These are phyloP conservation scores for Lampropteryx suffumata DNA, from an alignment of 2,888 invertebrate genomes.

Conservation along the genomic window DNA sequence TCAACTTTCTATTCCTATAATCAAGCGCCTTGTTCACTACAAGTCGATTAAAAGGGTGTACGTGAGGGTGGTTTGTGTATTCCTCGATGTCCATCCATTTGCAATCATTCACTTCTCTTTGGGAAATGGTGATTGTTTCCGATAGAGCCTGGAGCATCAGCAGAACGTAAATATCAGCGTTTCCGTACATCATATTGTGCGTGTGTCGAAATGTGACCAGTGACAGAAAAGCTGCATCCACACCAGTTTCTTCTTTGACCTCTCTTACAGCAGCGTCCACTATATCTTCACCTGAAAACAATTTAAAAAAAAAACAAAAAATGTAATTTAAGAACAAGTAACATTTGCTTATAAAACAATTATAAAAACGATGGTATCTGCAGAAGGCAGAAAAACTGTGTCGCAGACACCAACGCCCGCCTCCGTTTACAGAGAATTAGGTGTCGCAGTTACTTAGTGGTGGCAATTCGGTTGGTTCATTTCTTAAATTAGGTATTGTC, in stretches of 20 bases:
- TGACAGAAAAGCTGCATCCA: conserved; percentile 88
- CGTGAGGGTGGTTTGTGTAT: conserved; percentile 86
- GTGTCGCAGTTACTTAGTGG: no score
- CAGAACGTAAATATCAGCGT: conserved; percentile 93
- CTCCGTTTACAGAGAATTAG: no score
- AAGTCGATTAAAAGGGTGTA: conserved; percentile 87
- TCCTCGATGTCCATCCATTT: conserved; percentile 92
- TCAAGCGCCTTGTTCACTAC: conserved; percentile 86
- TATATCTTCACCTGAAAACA: conserved; percentile 89
- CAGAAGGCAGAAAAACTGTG: no score
- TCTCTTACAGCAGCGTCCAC: conserved; percentile 91
- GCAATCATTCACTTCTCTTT: conserved; percentile 89
- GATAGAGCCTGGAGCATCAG: conserved; percentile 87
- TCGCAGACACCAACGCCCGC: no score
- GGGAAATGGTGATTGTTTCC: conserved; percentile 85
- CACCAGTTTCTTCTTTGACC: conserved; percentile 95
- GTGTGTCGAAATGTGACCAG: conserved; percentile 90
- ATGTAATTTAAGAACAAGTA: no score
- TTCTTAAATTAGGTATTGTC: no score
- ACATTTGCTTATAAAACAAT: no score
- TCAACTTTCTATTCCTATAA: conserved; percentile 82
- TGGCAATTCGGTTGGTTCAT: no score
- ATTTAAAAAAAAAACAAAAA: no score
- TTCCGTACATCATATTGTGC: conserved; percentile 89
- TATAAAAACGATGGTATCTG: no score